phyloP scores from a whole-genome alignment of 2,797 vertebrate species.

The Spinus pinus region DNA sequence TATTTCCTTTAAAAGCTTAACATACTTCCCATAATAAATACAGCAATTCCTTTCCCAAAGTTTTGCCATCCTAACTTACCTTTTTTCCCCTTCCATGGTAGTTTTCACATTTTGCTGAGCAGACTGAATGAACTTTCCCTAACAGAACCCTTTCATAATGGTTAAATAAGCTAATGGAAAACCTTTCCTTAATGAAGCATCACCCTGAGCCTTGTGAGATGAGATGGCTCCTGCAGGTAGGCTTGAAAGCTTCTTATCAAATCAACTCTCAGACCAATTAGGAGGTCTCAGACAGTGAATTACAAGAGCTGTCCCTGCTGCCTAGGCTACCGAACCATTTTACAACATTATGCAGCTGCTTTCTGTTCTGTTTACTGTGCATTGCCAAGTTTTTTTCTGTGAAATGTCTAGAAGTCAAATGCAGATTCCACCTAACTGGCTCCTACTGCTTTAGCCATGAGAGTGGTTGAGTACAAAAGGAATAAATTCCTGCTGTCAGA shows the following conservation, averaged over 20 bases:
- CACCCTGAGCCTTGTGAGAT: not conserved
- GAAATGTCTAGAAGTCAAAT: not conserved
- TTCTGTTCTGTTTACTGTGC: not conserved
- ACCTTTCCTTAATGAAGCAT: not conserved
- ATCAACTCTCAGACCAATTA: constrained; percentile 15
- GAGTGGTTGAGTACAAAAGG: not conserved
- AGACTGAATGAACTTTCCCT: not conserved
- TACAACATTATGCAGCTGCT: not conserved
- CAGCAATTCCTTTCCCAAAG: not conserved
- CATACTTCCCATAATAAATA: not conserved
- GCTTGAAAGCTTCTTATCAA: constrained; percentile 37
- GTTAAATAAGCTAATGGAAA: constrained; percentile 16
- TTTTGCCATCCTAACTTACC: not conserved
- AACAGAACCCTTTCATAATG: not conserved
- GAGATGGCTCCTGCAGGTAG: constrained; percentile 1
- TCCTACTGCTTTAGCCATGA: not conserved
- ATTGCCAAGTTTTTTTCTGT: not conserved
- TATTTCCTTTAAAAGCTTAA: not conserved
- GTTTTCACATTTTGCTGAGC: not conserved
- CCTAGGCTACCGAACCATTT: constrained; percentile 7
- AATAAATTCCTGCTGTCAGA: not conserved
- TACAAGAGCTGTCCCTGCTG: not conserved
- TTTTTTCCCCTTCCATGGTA: not conserved
- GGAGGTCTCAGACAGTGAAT: not conserved
- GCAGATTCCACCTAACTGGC: not conserved